A percentile compares a stretch with the other conserved stretches of the same genome.
These are phyloP conservation scores for Vipera latastei DNA, from an alignment of 2,797 vertebrate genomes.

Conservation along the genomic window DNA sequence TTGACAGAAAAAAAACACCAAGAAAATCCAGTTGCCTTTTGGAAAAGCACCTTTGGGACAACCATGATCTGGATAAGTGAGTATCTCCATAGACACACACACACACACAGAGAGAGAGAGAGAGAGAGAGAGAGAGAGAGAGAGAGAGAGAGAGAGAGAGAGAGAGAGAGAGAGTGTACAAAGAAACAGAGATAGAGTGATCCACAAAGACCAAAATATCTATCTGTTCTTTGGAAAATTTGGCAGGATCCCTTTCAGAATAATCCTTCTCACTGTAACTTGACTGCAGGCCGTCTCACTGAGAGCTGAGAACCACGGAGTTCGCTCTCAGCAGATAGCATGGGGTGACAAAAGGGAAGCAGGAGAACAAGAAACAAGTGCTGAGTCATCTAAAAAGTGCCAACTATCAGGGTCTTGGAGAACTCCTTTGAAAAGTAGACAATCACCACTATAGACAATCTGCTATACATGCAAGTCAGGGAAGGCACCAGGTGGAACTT, in stretches of 20 bases:
- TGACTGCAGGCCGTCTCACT: not conserved
- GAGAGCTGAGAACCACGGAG: not conserved
- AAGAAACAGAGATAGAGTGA: not conserved
- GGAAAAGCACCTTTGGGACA: not conserved
- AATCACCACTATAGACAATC: not conserved
- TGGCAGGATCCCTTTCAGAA: not conserved
- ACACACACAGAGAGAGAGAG: not conserved
- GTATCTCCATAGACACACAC: not conserved
- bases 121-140: not conserved
- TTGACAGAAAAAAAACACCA: not conserved
- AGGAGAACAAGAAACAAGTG: not conserved
- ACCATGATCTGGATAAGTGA: not conserved
- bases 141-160: not conserved
- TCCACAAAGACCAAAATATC: not conserved
- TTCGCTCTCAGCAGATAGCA: not conserved
- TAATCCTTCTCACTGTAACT: not conserved
- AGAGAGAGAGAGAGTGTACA: not conserved
- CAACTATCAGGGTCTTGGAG: not conserved
- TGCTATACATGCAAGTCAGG: not conserved
- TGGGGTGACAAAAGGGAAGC: not conserved
- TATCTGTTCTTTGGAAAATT: not conserved
- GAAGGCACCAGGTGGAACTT: not conserved
- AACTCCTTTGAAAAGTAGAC: not conserved
- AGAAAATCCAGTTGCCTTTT: not conserved
- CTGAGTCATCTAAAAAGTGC: not conserved